Conservation (phyloP, 2,113 vertebrate species). For the Pogonocichla stellata region DNA sequence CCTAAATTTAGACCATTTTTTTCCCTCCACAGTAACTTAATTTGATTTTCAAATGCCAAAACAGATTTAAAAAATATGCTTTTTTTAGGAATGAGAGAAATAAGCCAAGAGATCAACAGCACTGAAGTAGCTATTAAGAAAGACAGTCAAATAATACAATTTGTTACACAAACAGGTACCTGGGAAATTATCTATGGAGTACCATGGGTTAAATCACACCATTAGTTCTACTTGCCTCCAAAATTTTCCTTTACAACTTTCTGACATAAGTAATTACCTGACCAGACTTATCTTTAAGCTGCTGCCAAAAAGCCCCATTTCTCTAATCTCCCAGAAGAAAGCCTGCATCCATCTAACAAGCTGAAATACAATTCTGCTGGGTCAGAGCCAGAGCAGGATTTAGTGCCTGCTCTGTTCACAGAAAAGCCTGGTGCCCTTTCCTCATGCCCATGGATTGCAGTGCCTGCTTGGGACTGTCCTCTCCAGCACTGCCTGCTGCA, state of each 20-base stretch:
- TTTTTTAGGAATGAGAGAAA: not conserved
- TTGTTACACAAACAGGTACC: not conserved
- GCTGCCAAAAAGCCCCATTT: not conserved
- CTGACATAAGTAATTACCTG: conserved; percentile 19
- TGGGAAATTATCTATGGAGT: not conserved
- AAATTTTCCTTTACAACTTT: not conserved
- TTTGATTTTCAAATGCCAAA: not conserved
- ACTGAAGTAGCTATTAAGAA: not conserved
- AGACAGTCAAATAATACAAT: not conserved
- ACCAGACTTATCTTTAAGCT: conserved; percentile 14
- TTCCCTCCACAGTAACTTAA: not conserved
- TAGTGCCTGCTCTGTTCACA: not conserved
- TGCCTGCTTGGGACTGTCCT: not conserved
- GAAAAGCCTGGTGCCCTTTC: not conserved
- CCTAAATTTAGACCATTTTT: not conserved
- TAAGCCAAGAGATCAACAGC: not conserved
- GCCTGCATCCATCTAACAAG: not conserved
- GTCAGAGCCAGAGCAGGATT: not conserved
- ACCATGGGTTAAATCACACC: not conserved
- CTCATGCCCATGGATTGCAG: not conserved
- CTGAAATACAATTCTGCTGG: not conserved
- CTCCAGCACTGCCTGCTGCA: not conserved
- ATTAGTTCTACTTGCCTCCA: not conserved
- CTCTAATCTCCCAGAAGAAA: conserved; percentile 22
- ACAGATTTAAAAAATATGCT: not conserved